These are phyloP conservation scores for Phalacrocorax pelagicus DNA, from an alignment of 2,113 vertebrate species.

Conservation along the genomic window DNA sequence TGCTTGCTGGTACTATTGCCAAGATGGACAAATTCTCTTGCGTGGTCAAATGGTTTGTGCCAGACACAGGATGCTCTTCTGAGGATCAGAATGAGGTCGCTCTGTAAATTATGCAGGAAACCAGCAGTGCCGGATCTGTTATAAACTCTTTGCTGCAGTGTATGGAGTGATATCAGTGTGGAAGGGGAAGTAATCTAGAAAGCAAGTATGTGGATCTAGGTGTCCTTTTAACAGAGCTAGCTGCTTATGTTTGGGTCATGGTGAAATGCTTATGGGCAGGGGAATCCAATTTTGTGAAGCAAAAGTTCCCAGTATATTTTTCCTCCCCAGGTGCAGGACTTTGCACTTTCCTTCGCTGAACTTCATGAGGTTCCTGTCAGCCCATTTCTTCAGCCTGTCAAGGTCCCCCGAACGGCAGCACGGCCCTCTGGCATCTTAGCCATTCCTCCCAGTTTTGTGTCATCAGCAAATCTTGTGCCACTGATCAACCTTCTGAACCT, in stretches of 20 bases:
- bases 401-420: not conserved
- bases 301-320: not conserved
- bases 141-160: not conserved
- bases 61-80: not conserved
- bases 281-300: not conserved
- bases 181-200: not conserved
- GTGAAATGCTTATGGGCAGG: not conserved
- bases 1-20: not conserved
- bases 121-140: not conserved
- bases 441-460: not conserved
- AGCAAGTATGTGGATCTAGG: not conserved
- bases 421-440: rapidly evolving
- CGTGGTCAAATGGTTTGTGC: not conserved
- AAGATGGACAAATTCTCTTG: not conserved
- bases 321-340: not conserved
- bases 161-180: rapidly evolving
- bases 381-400: not conserved
- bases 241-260: not conserved
- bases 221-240: not conserved
- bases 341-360: not conserved
- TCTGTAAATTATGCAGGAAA: conserved; percentile 27
- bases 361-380: not conserved
- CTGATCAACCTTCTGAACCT: not conserved
- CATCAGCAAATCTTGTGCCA: not conserved
- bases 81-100: not conserved